Percentiles rank a stretch among this genome's conserved stretches.
phyloP scores from a whole-genome alignment of 2,113 vertebrate genomes.

The Phainopepla nitens region DNA sequence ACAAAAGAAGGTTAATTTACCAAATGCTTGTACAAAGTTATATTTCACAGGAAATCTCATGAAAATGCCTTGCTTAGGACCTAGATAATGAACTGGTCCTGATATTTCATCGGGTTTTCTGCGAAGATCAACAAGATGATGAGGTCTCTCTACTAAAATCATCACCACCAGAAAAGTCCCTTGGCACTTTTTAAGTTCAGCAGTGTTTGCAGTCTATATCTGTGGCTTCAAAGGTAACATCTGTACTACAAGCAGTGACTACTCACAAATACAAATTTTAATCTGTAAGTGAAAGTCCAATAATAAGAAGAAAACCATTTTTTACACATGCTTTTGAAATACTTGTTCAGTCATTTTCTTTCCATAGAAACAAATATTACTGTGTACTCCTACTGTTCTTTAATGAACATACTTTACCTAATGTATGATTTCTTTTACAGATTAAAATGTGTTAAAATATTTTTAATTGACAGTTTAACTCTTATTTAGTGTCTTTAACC shows the following conservation, averaged over 20 bases:
- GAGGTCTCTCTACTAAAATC: neutral
- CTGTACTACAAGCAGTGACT: neutral
- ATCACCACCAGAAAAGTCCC: neutral
- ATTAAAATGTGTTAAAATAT: conserved; percentile 12
- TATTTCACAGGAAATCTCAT: neutral
- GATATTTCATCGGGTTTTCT: neutral
- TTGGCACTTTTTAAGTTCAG: neutral
- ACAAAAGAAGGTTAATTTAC: neutral
- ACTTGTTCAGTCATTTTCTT: neutral
- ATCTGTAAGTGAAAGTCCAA: neutral
- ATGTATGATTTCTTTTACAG: neutral
- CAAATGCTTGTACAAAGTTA: neutral
- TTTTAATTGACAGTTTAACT: conserved; percentile 12
- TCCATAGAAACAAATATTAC: neutral
- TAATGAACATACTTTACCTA: neutral
- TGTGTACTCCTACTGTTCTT: neutral
- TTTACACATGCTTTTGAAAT: neutral
- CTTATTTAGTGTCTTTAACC: neutral
- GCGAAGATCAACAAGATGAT: neutral
- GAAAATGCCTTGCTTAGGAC: neutral
- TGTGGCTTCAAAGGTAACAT: neutral
- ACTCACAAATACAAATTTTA: neutral
- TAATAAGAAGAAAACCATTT: neutral
- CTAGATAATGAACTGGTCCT: neutral
- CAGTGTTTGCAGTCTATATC: neutral